Conservation (phyloP, 2,113 vertebrate genomes). For the Stigmatopora argus region DNA sequence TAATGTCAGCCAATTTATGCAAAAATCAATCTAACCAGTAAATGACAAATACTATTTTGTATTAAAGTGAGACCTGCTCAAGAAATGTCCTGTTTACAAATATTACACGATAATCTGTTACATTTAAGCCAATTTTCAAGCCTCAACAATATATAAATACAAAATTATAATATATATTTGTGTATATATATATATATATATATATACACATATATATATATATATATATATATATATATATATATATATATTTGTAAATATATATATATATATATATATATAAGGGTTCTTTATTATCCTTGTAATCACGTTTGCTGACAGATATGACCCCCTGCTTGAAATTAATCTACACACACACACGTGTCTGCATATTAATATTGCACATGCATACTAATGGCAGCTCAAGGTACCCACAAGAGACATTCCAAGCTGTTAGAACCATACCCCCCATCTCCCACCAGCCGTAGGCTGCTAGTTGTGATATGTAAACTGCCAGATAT, state of each 20-base stretch:
- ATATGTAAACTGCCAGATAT: constrained; percentile 68
- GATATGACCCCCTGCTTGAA: constrained; percentile 27
- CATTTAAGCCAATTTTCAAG: background rate
- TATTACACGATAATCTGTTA: too few species aligned
- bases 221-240: background rate
- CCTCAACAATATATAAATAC: background rate
- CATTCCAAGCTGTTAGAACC: constrained; percentile 30
- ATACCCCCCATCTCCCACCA: constrained; percentile 9
- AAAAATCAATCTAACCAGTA: too few species aligned
- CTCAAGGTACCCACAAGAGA: constrained; percentile 28
- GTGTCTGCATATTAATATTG: constrained; percentile 30
- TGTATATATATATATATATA: background rate
- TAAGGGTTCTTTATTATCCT: constrained; percentile 1
- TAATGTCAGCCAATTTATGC: background rate
- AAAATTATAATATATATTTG: background rate
- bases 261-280: background rate
- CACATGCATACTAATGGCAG: constrained; percentile 2
- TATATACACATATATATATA: too few species aligned
- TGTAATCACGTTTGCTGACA: constrained; percentile 11
- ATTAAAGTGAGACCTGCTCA: too few species aligned
- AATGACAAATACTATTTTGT: too few species aligned
- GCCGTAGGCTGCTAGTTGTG: constrained; percentile 37
- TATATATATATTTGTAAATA: too few species aligned
- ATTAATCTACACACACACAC: constrained; percentile 29
- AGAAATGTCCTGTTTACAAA: too few species aligned